Base-by-base conservation (phyloP, 2,888 invertebrate species). In the Caenorhabditis macrosperma region DNA sequence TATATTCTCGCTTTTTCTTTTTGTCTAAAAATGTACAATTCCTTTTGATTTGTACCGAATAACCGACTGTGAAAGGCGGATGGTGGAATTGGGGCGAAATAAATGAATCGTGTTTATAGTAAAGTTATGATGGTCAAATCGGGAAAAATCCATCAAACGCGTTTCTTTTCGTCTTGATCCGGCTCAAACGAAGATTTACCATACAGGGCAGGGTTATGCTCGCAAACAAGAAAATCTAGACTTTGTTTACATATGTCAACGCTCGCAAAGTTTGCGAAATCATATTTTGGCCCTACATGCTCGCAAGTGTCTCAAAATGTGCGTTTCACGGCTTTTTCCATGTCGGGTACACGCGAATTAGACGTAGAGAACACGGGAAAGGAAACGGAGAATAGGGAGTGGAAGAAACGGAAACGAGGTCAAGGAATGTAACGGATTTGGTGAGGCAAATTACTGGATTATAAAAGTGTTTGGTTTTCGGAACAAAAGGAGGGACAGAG, bases 211-310 rank as follows among this genome's bases (percentile, higher is more conserved):
- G 61, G 57, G 66, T 41, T 63, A 72, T 72, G 72, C 63, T 72
- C 63, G 72, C 72, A 72, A 72, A 72, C 72, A 64, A 72, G 63
- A 72, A 72, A 72, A 72, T 72, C 72, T 72, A 72, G 72, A 72
- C 72, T 64, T 72, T 72, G 72, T 72, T 72, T 72, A 72, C 72
- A 72, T 72, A 72, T 72, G 72, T 72, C 72, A 72, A 57, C 57
- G 72, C 63, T 54, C 54, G 54, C 30, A 54, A 72, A 72, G 63
- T 63, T 71, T 71, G 71, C 72, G 72, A 64, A 57, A 48, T 72
- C 72, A 72, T 72, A 64, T 55, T 55, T 71, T 71, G 41, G 60
- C 44, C 54, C 71, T 71, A 60, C 61, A 71, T 61, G 71, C 41
- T 44, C 41, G 61, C 61, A 61, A 71, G 44, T 63, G 61, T 55